Evolutionary conservation across 23 tunicate genomes (phyloP), one percentile per base, ranked within the genome.

Genomic region (Aplidium turbinatum): DNA sequence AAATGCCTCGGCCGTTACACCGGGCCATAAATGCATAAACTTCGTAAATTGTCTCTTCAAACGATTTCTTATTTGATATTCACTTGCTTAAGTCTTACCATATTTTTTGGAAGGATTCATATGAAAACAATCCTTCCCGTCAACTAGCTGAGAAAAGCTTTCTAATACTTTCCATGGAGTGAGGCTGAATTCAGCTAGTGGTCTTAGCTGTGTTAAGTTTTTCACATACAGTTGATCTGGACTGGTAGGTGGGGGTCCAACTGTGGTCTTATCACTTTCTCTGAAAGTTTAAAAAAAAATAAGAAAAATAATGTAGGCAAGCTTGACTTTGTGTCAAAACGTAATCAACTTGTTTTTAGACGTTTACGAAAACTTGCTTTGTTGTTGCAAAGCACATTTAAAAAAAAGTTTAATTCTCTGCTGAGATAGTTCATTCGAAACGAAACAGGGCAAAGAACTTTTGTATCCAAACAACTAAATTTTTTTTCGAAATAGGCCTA

Each of bases 151-250:
- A 20, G 40, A 21, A 2, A 77, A 3, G 24, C 47, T 21, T 21
- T 61, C 82, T 0, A 77, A 7, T 5, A 77, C 72, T 45, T 35
- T 62, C 72, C 72, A 62, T 2, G 82, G 82, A 22, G 51, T 47
- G 1, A 77, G 22, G 28, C 47, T 77, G 58, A 62, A 77, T 0
- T 35, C 60, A 28, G 62, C n/a, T 16, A 31, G 30, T 19, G 82
- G 46, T 26, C 82, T 38, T 26, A 72, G 82, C 1, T 9, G 18
- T 38, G 54, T 77, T 22, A 62, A n/a, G 40, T 77, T 77, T 21
- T 30, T 48, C 60, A 61, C 45, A 56, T 61, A 77, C 9, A 52
- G 27, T 27, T 48, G 53, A 3, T 58, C 68, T 4, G 82, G 82
- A 27, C 62, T 39, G 9, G 29, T 40, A 0, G 82, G 69, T 21